Evolutionary conservation across 1,140 invertebrate genomes (phyloP).

Genomic region (Scaptomyza pallida): DNA sequence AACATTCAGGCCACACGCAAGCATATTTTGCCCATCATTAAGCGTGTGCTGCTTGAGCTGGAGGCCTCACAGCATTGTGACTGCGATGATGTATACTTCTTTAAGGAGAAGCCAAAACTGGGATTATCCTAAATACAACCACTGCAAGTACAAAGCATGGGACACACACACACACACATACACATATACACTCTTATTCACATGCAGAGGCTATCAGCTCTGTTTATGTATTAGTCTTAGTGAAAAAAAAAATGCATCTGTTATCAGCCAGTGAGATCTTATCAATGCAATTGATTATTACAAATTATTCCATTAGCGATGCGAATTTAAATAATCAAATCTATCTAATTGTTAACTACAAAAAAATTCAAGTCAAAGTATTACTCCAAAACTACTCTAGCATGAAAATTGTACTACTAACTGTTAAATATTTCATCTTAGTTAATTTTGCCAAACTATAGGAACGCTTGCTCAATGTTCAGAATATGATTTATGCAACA

Average conservation of each 20-base stretch:
- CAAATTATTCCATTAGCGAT: background rate
- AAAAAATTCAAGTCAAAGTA: background rate
- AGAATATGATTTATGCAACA: too few relatives aligned
- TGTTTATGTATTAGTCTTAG: background rate
- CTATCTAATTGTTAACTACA: background rate
- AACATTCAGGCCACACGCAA: slow-evolving; percentile 86
- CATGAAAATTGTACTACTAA: background rate
- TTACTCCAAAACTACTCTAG: background rate
- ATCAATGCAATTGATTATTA: background rate
- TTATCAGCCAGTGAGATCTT: slow-evolving; percentile 1
- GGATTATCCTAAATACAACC: slow-evolving; percentile 47
- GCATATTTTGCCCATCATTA: slow-evolving; percentile 87
- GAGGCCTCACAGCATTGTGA: slow-evolving; percentile 49
- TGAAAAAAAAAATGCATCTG: background rate
- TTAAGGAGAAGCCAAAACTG: slow-evolving; percentile 68
- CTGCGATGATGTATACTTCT: slow-evolving; percentile 65
- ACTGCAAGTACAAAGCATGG: slow-evolving; percentile 9
- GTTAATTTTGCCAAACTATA: slow-evolving; percentile 1
- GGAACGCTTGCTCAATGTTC: background rate
- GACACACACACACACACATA: background rate
- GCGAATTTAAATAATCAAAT: background rate
- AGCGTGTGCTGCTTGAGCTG: slow-evolving; percentile 75
- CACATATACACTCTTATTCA: background rate
- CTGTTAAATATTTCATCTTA: slow-evolving; percentile 4
- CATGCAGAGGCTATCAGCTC: background rate